phyloP scores from a whole-genome alignment of 2,113 vertebrate genomes.

The Leuciscus idus region DNA sequence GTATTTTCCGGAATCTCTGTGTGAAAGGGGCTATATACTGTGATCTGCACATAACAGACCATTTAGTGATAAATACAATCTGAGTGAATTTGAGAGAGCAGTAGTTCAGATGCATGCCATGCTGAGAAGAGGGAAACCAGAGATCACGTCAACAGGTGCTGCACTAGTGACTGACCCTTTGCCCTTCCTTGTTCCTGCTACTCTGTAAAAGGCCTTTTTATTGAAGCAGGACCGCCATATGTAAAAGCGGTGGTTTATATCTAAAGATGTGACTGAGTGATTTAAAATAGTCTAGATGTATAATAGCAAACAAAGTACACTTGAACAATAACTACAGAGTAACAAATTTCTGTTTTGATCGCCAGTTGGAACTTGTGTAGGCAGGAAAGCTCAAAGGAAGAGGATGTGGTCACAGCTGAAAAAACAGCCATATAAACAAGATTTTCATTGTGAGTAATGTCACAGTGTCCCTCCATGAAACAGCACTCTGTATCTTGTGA shows the following conservation, averaged over 20 bases:
- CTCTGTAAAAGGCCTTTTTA: not conserved
- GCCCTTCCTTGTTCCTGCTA: slow-evolving; percentile 28
- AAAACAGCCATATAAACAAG: slow-evolving; percentile 51
- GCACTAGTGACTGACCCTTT: not conserved
- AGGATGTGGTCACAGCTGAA: not conserved
- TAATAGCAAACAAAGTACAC: not conserved
- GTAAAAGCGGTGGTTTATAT: slow-evolving; percentile 22
- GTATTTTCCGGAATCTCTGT: too few relatives aligned
- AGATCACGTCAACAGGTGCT: not conserved
- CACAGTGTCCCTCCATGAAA: slow-evolving; percentile 45
- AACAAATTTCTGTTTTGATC: not conserved
- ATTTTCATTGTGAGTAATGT: slow-evolving; percentile 12
- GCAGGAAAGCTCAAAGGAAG: slow-evolving; percentile 38
- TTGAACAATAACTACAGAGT: not conserved
- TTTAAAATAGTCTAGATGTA: slow-evolving; percentile 1
- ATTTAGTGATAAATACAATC: not conserved
- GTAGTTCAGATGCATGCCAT: not conserved
- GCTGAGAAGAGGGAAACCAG: not conserved
- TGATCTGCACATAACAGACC: not conserved
- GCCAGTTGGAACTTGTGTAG: not conserved
- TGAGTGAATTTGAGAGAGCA: not conserved
- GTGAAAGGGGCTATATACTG: too few relatives aligned
- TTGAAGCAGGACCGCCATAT: not conserved
- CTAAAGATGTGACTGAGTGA: slow-evolving; percentile 9
- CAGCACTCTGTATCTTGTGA: slow-evolving; percentile 60